These are phyloP conservation scores for Enteromius thamalakanensis DNA, from an alignment of 2,797 vertebrate genomes.

Conservation along the genomic window DNA sequence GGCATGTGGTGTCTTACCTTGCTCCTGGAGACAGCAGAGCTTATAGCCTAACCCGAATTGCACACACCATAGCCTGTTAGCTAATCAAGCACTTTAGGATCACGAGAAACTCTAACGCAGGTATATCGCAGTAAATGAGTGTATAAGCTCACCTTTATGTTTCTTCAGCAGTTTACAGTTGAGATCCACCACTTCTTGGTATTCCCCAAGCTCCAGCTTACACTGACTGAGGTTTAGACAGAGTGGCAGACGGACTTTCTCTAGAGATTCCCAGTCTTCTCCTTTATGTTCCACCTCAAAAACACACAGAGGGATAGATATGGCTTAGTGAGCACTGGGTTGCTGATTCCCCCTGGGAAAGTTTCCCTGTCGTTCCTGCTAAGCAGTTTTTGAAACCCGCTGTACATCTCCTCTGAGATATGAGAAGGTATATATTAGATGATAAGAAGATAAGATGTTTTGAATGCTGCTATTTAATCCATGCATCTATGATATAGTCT, in stretches of 20 bases:
- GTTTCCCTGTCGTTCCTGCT: constrained; percentile 53
- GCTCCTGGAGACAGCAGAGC: neutral
- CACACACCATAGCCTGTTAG: neutral
- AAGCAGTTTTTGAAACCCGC: constrained; percentile 17
- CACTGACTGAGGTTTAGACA: constrained; percentile 81
- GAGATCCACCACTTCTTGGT: constrained; percentile 74
- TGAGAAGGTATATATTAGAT: neutral
- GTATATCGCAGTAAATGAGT: neutral
- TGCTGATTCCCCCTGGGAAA: constrained; percentile 63
- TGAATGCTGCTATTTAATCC: neutral
- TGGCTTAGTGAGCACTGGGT: constrained; percentile 55
- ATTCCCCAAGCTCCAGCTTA: constrained; percentile 74
- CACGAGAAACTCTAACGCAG: neutral
- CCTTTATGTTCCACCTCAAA: constrained; percentile 64
- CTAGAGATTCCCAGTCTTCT: constrained; percentile 80
- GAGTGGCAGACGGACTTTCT: constrained; percentile 78
- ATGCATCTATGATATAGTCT: neutral
- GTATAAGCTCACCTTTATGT: constrained; percentile 71
- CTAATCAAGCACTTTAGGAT: neutral
- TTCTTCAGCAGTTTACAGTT: constrained; percentile 74
- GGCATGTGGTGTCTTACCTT: neutral
- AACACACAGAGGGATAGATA: constrained; percentile 28
- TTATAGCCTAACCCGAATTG: neutral
- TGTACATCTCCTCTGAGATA: constrained; percentile 20
- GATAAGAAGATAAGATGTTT: neutral